Evolutionary conservation across 2,797 vertebrate genomes (phyloP).

Genomic region (Psittacula echo): DNA sequence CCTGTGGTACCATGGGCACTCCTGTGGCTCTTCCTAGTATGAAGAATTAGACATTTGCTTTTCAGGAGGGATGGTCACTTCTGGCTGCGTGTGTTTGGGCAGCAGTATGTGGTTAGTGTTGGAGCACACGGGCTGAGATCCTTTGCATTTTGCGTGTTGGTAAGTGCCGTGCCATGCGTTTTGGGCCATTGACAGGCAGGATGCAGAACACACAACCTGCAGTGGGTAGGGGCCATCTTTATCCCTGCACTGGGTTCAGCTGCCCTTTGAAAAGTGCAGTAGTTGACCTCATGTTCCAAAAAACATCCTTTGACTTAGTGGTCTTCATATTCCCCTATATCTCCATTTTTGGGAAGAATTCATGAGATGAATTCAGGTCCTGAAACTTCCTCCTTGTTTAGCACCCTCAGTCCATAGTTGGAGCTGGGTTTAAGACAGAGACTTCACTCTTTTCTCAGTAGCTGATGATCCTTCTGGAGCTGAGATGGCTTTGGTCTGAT

Average conservation of each 20-base stretch:
- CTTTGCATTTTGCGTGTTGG: not conserved
- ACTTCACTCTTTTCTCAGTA: not conserved
- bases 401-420: not conserved
- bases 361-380: not conserved
- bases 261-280: not conserved
- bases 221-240: not conserved
- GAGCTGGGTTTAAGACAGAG: not conserved
- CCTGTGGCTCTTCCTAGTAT: not conserved
- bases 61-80: not conserved
- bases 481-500: not conserved
- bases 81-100: not conserved
- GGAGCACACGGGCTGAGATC: not conserved
- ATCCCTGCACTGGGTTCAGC: not conserved
- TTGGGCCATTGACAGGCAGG: not conserved
- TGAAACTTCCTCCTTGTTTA: not conserved
- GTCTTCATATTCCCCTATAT: not conserved
- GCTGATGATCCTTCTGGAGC: not conserved
- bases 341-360: not conserved
- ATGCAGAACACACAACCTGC: not conserved
- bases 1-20: not conserved
- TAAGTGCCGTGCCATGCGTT: not conserved
- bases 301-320: not conserved
- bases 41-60: not conserved
- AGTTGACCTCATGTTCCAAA: not conserved
- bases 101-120: not conserved